Evolutionary conservation across 2,888 invertebrate genomes (phyloP).

Genomic region (Belgica antarctica): DNA sequence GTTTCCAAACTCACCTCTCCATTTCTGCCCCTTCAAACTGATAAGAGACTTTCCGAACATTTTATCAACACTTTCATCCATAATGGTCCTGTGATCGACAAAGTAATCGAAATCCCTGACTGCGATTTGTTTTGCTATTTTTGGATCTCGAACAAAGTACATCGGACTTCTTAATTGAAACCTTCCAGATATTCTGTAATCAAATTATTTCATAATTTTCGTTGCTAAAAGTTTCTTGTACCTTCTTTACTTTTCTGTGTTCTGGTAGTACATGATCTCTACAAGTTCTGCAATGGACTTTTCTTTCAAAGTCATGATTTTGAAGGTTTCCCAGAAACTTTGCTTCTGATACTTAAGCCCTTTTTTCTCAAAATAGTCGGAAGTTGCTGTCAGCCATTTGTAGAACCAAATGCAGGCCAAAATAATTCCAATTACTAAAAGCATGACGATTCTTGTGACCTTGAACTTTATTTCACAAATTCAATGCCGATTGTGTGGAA

Average conservation of each 20-base stretch:
- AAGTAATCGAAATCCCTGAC: constrained; percentile 47
- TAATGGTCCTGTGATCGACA: constrained; percentile 46
- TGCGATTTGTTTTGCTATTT: constrained; percentile 36
- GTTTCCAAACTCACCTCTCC: constrained; percentile 46
- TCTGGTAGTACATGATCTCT: constrained; percentile 40
- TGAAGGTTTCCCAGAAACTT: background rate
- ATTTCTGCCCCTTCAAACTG: constrained; percentile 45
- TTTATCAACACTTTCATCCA: constrained; percentile 46
- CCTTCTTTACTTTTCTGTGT: constrained; percentile 38
- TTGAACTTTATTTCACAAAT: background rate
- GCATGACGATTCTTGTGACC: background rate
- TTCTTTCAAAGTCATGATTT: background rate
- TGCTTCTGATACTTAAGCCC: background rate
- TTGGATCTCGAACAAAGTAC: constrained; percentile 32
- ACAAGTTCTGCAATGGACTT: background rate
- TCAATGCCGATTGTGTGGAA: too few relatives aligned
- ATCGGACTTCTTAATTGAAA: constrained; percentile 32
- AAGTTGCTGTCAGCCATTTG: constrained; percentile 31
- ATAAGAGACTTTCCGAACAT: constrained; percentile 46
- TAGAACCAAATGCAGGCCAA: too few relatives aligned
- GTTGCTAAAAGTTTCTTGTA: too few relatives aligned
- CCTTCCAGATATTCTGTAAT: constrained; percentile 25
- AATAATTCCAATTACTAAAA: too few relatives aligned
- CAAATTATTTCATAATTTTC: too few relatives aligned
- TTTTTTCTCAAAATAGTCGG: constrained; percentile 30